phyloP scores from a whole-genome alignment of 2,888 invertebrate genomes.

The Epicampocera succincta region DNA sequence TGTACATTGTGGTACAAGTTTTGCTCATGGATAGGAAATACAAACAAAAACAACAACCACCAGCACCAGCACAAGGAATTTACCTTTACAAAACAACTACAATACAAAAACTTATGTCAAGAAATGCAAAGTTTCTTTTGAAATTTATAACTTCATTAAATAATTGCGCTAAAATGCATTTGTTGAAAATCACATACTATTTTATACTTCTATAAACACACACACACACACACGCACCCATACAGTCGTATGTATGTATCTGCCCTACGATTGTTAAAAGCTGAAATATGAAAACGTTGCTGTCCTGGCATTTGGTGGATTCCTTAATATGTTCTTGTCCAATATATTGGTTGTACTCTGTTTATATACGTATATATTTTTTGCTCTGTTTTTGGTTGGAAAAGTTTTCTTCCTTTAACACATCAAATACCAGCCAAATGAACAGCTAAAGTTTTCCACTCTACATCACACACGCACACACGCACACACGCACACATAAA shows the following conservation, averaged over 20 bases:
- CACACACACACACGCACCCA: background rate
- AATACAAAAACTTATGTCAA: background rate
- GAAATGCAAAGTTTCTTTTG: conserved; percentile 63
- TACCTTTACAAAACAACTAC: conserved; percentile 42
- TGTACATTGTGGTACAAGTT: conserved; percentile 11
- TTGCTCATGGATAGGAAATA: background rate
- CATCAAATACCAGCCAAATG: conserved; percentile 66
- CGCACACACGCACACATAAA: conserved; percentile 1
- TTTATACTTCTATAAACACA: background rate
- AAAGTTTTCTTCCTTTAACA: conserved; percentile 59
- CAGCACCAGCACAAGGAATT: conserved; percentile 3
- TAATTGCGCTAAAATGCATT: conserved; percentile 70
- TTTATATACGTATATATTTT: background rate
- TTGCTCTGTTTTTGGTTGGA: conserved; percentile 23
- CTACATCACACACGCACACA: background rate
- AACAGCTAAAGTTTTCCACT: conserved; percentile 64
- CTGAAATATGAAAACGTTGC: conserved; percentile 27
- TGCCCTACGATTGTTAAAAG: conserved; percentile 5
- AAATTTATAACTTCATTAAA: conserved; percentile 70
- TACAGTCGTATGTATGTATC: too few species aligned
- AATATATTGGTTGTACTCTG: conserved; percentile 53
- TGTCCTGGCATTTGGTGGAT: conserved; percentile 52
- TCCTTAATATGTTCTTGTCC: conserved; percentile 56
- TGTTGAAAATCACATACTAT: conserved; percentile 63
- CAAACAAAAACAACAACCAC: too few species aligned